Base-by-base conservation (phyloP, 2,888 invertebrate genomes). In the Drosophila anomalata region DNA sequence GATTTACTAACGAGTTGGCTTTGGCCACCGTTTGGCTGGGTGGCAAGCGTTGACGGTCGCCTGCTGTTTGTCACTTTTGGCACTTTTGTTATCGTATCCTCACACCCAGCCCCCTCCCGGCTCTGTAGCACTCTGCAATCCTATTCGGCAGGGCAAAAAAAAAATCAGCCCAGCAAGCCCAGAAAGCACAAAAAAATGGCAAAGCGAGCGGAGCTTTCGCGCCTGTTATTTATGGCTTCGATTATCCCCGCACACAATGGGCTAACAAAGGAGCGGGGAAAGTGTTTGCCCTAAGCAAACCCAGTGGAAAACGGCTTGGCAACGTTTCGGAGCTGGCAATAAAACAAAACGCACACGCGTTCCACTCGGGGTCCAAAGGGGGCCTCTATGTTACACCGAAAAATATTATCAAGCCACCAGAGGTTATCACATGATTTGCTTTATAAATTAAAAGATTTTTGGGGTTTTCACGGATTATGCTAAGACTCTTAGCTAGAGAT, bases 221-320 rank as follows among this genome's bases (percentile, higher is more conserved):
- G 81, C 84, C 87, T 80, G 83, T 84, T 84, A 84, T 84, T 84
- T 84, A 84, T 84, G 84, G 84, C 86, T 84, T 84, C 84, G 84
- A 84, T 84, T 84, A 84, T 83, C 84, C 84, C 77, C 62, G 65
- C 84, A 74, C 74, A 79, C 86, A 84, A 84, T 86, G 68, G 58
- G 77, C 59, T 61, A 73, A 57, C 73, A 67, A 66, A 74, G 63
- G 52, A 72, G 56, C 50, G 63, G 75, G 61, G 65, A 79, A 84
- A 81, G 82, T 81, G 83, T 78, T 80, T 72, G 78, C 75, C 42
- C 69, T 76, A 60, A 70, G 70, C 62, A 59, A 73, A 73, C 63
- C 68, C 72, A 75, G 41, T 59, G 54, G 71, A 74, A 65, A 75
- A 75, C 77, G 65, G 74, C 75, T 73, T 74, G 74, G 54, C 75